Base-by-base conservation (phyloP, 2,888 invertebrate genomes). In the Polylopha cassiicola region DNA sequence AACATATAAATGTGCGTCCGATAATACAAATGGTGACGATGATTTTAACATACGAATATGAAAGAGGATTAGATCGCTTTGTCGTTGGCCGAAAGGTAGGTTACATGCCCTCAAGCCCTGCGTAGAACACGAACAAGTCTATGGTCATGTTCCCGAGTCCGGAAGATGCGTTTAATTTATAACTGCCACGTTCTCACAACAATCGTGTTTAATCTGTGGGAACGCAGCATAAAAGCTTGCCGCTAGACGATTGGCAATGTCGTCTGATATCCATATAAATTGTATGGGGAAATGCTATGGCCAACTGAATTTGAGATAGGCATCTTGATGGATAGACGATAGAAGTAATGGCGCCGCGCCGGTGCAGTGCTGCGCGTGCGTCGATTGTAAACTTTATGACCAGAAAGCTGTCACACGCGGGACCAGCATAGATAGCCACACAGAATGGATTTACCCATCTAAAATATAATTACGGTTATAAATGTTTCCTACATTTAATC, bases 301-400 rank as follows among this genome's bases (percentile, higher is more conserved):
- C 65, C 64, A 69, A 69, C 65, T 70, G 61, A 67, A 71, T 69
- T 60, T 53, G 51, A 52, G 75, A 77, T 76, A 69, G 50, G 43
- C 36, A 78, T 80, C 76, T 71, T 72, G 74, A 75, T 73, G 60
- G 67, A 73, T 68, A 70, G 66, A 72, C 71, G 65, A 65, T 51
- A 59, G 57, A n/a, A n/a, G n/a, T 58, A 62, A 63, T 59, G 61
- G 61, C 61, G 48, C 47, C 50, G 47, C 39, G 31, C 48, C 55
- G 57, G 57, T 50, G 57, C 46, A 52, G 60, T 37, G 48, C 52
- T 44, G 46, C 47, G 47, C n/a, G n/a, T n/a, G n/a, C n/a, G n/a
- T n/a, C n/a, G n/a, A n/a, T n/a, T n/a, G n/a, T n/a, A n/a, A n/a
- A n/a, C n/a, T n/a, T n/a, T n/a, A n/a, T n/a, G n/a, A n/a, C n/a